Conservation (phyloP, 2,113 vertebrate species). For the Callospermophilus lateralis region DNA sequence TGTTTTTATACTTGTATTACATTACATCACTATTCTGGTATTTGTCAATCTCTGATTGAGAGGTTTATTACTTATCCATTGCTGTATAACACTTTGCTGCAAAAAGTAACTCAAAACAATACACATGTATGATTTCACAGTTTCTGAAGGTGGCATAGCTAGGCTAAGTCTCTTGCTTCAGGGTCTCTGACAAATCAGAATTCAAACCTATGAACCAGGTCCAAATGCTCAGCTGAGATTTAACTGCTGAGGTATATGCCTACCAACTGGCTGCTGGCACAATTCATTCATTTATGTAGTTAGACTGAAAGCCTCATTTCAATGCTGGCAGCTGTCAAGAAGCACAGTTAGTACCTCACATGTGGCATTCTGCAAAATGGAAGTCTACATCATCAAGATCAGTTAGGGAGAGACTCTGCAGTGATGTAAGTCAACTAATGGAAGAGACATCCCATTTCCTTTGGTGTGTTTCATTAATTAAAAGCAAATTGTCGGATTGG, state of each 20-base stretch:
- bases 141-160: background rate
- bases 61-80: background rate
- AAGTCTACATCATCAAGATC: background rate
- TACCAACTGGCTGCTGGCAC: background rate
- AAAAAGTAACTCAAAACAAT: background rate
- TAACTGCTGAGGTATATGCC: too few relatives aligned
- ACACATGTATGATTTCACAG: background rate
- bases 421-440: background rate
- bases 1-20: background rate
- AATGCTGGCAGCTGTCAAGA: background rate
- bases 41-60: background rate
- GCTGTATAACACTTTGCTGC: background rate
- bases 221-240: background rate
- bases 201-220: background rate
- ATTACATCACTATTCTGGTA: background rate
- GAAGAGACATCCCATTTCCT: background rate
- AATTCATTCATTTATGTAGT: background rate
- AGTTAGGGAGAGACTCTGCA: background rate
- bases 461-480: background rate
- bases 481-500: background rate
- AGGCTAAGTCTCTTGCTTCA: background rate
- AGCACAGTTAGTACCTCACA: background rate
- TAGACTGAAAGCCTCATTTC: background rate
- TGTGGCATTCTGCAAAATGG: background rate
- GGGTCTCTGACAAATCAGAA: background rate